phyloP scores from a whole-genome alignment of 1,140 invertebrate genomes.

The Dendrolimus kikuchii region DNA sequence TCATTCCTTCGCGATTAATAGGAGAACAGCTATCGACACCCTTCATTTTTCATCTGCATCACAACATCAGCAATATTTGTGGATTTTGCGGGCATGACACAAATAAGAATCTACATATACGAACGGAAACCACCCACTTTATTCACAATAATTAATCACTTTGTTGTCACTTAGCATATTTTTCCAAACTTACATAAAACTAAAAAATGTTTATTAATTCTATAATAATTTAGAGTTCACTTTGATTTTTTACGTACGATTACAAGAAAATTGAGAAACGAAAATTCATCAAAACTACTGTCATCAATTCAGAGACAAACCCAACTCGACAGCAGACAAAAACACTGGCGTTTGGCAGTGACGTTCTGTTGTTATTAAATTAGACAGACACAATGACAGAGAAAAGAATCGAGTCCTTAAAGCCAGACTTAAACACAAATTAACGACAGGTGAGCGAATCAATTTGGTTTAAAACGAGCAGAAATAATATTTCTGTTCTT shows the following conservation, averaged over 20 bases:
- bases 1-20: slow-evolving; percentile 62
- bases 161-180: background rate
- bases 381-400: no score
- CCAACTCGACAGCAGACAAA: slow-evolving; percentile 26
- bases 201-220: slow-evolving; percentile 15
- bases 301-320: slow-evolving; percentile 21
- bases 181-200: background rate
- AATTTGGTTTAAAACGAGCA: no score
- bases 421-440: no score
- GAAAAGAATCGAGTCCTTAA: no score
- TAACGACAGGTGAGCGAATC: no score
- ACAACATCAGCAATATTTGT: slow-evolving; percentile 54
- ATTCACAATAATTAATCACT: slow-evolving; percentile 11
- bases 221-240: slow-evolving; percentile 28
- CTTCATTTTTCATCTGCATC: slow-evolving; percentile 52
- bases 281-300: slow-evolving; percentile 47
- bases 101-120: slow-evolving; percentile 36
- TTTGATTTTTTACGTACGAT: slow-evolving; percentile 21
- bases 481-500: no score
- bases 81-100: slow-evolving; percentile 57
- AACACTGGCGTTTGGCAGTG: background rate
- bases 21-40: slow-evolving; percentile 57
- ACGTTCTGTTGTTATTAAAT: slow-evolving; percentile 10
- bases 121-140: slow-evolving; percentile 48
- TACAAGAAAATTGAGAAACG: slow-evolving; percentile 28